Percentiles rank a stretch among this genome's conserved stretches.
Conservation (phyloP, 2,113 vertebrate genomes). For the Morone chrysops region DNA sequence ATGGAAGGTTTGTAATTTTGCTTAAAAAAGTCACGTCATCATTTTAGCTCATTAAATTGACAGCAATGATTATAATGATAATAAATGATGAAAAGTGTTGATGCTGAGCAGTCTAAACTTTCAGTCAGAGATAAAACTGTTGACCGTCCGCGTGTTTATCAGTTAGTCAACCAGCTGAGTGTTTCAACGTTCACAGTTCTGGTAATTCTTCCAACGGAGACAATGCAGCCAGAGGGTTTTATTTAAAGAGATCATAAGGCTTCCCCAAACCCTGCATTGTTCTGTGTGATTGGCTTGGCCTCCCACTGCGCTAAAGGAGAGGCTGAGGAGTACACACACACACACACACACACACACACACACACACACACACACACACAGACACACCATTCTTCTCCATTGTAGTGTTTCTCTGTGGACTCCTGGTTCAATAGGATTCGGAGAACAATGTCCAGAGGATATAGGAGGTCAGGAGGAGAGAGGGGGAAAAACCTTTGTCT, state of each 20-base stretch:
- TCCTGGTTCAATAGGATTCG: constrained; percentile 79
- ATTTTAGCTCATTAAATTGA: not conserved
- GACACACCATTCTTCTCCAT: constrained; percentile 69
- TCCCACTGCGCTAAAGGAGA: constrained; percentile 66
- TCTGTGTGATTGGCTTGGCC: constrained; percentile 73
- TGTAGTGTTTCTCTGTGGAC: constrained; percentile 76
- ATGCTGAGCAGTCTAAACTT: not conserved
- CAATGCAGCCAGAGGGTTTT: constrained; percentile 46
- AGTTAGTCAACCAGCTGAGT: constrained; percentile 22
- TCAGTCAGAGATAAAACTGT: constrained; percentile 4
- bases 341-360: constrained; percentile 20
- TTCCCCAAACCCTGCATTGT: constrained; percentile 68
- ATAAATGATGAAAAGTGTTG: not conserved
- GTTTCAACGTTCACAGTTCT: constrained; percentile 26
- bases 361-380: constrained; percentile 9
- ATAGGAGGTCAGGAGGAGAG: constrained; percentile 78
- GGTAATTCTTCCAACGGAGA: constrained; percentile 36
- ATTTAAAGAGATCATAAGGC: constrained; percentile 72
- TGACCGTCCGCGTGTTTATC: not conserved
- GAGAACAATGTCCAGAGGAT: constrained; percentile 81
- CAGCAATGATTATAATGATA: not conserved
- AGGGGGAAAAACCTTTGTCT: constrained; percentile 62
- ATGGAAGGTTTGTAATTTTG: no score
- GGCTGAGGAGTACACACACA: constrained; percentile 7
- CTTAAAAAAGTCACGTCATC: not conserved